Evolutionary conservation across 2,113 vertebrate genomes (phyloP).

Genomic region (Clinocottus analis): DNA sequence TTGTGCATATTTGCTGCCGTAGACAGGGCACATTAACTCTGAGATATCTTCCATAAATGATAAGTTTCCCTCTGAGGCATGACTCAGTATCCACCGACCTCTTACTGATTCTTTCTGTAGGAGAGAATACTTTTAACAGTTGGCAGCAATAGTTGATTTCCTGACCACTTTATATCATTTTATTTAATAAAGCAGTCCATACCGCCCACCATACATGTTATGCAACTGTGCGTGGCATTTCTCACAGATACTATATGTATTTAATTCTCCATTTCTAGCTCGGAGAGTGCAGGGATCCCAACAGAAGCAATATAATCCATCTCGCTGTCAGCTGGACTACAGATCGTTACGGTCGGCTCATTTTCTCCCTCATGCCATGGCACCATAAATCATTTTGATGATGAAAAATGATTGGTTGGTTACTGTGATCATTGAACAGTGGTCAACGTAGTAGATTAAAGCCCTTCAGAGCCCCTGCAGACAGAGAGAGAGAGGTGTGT

Average conservation of each 20-base stretch:
- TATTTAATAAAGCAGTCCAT: background rate
- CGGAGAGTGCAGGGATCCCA: background rate
- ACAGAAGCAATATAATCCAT: conserved; percentile 11
- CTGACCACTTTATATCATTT: background rate
- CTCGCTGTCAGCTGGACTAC: conserved; percentile 27
- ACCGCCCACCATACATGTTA: background rate
- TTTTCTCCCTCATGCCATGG: conserved; percentile 24
- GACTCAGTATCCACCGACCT: background rate
- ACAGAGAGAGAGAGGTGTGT: background rate
- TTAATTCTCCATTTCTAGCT: background rate
- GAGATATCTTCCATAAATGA: background rate
- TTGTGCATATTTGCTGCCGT: background rate
- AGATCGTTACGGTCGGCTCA: conserved; percentile 19
- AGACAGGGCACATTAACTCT: background rate
- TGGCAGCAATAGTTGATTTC: background rate
- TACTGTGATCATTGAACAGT: background rate
- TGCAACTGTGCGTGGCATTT: background rate
- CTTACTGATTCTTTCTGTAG: background rate
- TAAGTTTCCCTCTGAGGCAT: background rate
- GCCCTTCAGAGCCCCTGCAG: background rate
- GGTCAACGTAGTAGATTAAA: background rate
- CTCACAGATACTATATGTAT: background rate
- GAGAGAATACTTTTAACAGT: background rate
- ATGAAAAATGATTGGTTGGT: conserved; percentile 15
- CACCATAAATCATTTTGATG: conserved; percentile 40